These are phyloP conservation scores for Papilio elwesi DNA, from an alignment of 2,888 invertebrate species.

Conservation along the genomic window DNA sequence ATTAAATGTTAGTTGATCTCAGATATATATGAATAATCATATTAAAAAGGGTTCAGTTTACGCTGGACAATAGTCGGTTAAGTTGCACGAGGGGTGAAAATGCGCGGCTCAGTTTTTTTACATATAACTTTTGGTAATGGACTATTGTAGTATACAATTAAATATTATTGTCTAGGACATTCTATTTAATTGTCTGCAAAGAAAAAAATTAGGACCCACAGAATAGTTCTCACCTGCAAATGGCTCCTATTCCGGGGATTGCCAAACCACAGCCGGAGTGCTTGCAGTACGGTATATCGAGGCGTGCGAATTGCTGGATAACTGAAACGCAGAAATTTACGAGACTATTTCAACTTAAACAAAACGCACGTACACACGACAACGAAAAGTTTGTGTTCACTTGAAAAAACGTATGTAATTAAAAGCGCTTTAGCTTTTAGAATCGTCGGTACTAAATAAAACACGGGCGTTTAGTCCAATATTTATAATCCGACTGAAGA, in stretches of 20 bases:
- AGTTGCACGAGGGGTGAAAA: no score
- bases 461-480: no score
- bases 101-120: neutral
- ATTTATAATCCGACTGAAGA: no score
- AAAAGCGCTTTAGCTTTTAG: no score
- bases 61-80: no score
- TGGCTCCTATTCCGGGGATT: slow-evolving; percentile 86
- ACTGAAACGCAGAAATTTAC: slow-evolving; percentile 58
- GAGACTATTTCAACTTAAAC: neutral
- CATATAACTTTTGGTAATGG: neutral
- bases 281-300: slow-evolving; percentile 84
- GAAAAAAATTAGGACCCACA: slow-evolving; percentile 39
- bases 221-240: slow-evolving; percentile 72
- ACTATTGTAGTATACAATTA: no score
- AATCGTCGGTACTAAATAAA: no score
- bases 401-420: no score
- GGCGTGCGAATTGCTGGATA: slow-evolving; percentile 84
- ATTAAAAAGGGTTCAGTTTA: no score
- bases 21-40: no score
- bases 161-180: neutral
- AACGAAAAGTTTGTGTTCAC: no score
- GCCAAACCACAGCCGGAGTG: slow-evolving; percentile 86
- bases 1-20: no score
- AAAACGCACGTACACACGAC: neutral
- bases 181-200: neutral